Evolutionary conservation across 2,113 vertebrate species (phyloP).

Genomic region (Cheilinus undulatus): DNA sequence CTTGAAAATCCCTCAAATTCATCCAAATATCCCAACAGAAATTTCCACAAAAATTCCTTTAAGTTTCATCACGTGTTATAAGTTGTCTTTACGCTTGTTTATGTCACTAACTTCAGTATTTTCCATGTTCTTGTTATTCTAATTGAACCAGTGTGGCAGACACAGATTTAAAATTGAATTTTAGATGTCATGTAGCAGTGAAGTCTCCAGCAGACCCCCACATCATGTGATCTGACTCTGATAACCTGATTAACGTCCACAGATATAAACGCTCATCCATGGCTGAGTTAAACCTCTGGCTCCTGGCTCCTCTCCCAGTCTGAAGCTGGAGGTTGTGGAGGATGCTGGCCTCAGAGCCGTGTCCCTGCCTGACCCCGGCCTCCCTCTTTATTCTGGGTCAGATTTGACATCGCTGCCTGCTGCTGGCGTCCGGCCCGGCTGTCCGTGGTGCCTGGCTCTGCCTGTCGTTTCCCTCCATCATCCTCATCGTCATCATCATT

Average conservation of each 20-base stretch:
- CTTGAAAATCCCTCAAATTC: too few species aligned
- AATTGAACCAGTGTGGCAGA: too few species aligned
- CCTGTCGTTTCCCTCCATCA: conserved; percentile 25
- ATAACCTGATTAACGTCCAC: conserved; percentile 33
- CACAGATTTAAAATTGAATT: too few species aligned
- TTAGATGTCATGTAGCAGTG: background rate
- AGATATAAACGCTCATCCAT: conserved; percentile 26
- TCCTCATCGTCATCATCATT: conserved; percentile 1
- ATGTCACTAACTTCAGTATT: too few species aligned
- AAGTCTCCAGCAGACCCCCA: background rate
- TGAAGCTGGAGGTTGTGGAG: conserved; percentile 14
- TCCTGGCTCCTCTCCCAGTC: conserved; percentile 15
- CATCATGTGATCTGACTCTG: background rate
- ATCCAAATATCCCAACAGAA: too few species aligned
- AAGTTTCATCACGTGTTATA: too few species aligned
- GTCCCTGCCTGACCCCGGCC: conserved; percentile 37
- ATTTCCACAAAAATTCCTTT: too few species aligned
- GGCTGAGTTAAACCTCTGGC: conserved; percentile 10
- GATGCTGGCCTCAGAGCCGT: background rate
- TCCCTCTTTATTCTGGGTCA: conserved; percentile 17
- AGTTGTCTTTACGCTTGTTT: too few species aligned
- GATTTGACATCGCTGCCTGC: conserved; percentile 29
- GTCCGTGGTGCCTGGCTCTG: conserved; percentile 48
- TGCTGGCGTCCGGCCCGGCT: conserved; percentile 27
- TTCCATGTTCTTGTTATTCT: too few species aligned